Percentiles rank a stretch among this genome's conserved stretches.
These are phyloP conservation scores for Anolis apletophallus DNA, from an alignment of 2,797 vertebrate genomes.

Conservation along the genomic window DNA sequence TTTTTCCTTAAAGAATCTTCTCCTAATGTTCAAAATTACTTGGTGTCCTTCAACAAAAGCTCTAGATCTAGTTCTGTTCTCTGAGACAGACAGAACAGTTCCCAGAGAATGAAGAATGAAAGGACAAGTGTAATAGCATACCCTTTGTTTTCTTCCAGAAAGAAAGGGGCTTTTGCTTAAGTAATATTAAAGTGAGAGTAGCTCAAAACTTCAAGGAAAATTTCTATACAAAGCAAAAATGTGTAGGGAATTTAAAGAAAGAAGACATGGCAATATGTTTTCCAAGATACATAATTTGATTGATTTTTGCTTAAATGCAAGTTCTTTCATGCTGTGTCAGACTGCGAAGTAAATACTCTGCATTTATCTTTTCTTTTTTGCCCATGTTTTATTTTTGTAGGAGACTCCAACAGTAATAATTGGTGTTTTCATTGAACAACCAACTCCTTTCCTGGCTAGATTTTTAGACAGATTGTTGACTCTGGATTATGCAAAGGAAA, in stretches of 20 bases:
- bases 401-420: slow-evolving; percentile 89
- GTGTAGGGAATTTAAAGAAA: not conserved
- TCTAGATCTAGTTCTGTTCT: no score
- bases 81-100: no score
- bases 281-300: slow-evolving; percentile 10
- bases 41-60: no score
- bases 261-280: not conserved
- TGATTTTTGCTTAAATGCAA: not conserved
- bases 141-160: no score
- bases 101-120: no score
- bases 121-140: no score
- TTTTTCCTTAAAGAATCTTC: no score
- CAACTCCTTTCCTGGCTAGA: slow-evolving; percentile 93
- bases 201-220: not conserved
- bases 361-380: slow-evolving; percentile 14
- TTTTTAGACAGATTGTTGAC: slow-evolving; percentile 89
- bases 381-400: slow-evolving; percentile 77
- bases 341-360: slow-evolving; percentile 49
- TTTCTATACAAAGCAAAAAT: not conserved
- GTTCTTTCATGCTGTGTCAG: not conserved
- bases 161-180: not conserved
- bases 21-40: no score
- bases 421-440: slow-evolving; percentile 95
- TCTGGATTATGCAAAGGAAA: slow-evolving; percentile 92
- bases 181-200: not conserved